phyloP scores from a whole-genome alignment of 1,140 invertebrate species.

The Halesus radiatus region DNA sequence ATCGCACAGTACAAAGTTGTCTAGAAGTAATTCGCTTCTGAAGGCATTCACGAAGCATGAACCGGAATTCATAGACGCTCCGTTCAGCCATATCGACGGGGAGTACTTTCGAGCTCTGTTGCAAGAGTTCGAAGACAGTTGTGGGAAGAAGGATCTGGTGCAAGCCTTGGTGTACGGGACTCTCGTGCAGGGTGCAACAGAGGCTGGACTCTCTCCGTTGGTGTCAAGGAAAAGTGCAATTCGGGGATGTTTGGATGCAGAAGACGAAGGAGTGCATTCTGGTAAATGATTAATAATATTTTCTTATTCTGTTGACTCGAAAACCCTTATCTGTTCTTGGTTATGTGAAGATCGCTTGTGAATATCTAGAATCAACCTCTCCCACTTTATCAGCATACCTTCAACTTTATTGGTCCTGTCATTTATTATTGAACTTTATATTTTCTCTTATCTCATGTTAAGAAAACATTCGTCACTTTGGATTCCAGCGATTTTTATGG shows the following conservation, averaged over 20 bases:
- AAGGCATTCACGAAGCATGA: slow-evolving; percentile 53
- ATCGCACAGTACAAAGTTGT: slow-evolving; percentile 80
- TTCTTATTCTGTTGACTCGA: neutral
- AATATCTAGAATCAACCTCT: too few species aligned
- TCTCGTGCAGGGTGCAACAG: slow-evolving; percentile 36
- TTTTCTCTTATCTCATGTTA: too few species aligned
- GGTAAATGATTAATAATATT: slow-evolving; percentile 65
- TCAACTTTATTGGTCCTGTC: too few species aligned
- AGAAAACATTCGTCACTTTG: too few species aligned
- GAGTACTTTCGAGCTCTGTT: slow-evolving; percentile 59
- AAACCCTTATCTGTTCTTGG: too few species aligned
- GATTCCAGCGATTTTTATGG: too few species aligned
- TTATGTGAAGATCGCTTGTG: too few species aligned
- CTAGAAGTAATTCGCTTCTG: slow-evolving; percentile 75
- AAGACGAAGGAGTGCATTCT: slow-evolving; percentile 76
- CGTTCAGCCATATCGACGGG: slow-evolving; percentile 63
- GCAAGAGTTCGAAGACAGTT: slow-evolving; percentile 64
- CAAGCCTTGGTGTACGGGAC: slow-evolving; percentile 52
- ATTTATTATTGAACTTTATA: too few species aligned
- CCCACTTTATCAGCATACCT: too few species aligned
- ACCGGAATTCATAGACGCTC: slow-evolving; percentile 60
- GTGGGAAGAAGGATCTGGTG: slow-evolving; percentile 63
- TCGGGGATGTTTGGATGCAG: slow-evolving; percentile 69
- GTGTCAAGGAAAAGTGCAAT: slow-evolving; percentile 68
- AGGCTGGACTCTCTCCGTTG: slow-evolving; percentile 59